Base-by-base conservation (phyloP, 2,113 vertebrate genomes). In the Struthio camelus region DNA sequence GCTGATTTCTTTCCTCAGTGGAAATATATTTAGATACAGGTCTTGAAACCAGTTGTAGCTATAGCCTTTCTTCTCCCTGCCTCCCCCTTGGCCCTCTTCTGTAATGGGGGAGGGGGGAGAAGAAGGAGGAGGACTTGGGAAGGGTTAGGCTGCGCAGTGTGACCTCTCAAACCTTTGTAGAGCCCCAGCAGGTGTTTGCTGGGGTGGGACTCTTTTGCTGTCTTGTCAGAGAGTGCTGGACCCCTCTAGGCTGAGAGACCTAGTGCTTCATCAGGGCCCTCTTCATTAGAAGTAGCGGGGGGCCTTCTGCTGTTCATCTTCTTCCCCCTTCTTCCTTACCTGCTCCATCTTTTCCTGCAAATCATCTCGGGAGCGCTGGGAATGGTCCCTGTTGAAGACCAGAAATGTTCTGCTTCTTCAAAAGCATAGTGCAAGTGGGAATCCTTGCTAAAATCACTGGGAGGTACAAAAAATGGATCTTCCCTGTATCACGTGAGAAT, bases 81-180 rank as follows among this genome's bases (percentile, higher is more conserved):
- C n/a, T 7, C 14, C 54, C 16, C n/a, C 36, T 66, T 34, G 14
- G 46, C 10, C 56, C 44, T 58, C 36, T 71, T 82, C 13, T 2
- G n/a, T 51, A 48, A 27, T 28, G 18, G 71, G 9, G 27, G 10
- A 69, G 23, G 20, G 48, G 18, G 71, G 9, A 24, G 10, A 69
- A 20, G 20, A 42, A 58, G 50, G 54, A 72, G 62, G 76, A 66
- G 36, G 58, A 27, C 15, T 46, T 71, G 46, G 25, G 50, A 58
- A 56, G 32, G 46, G 6, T 13, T 42, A 8, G 14, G 19, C 48
- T 67, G 51, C 42, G 38, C 36, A 20, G 19, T 73, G n/a, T 1
- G 1, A 34, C 32, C 50, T 88, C 3, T 1, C 44, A 78, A 80
- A 72, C 30, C 8, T 2, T 2, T 4, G 14, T 4, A 1, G 38